Percentiles rank a stretch among this genome's conserved stretches.
Conservation (phyloP, 2,113 vertebrate genomes). For the Otus sunia region DNA sequence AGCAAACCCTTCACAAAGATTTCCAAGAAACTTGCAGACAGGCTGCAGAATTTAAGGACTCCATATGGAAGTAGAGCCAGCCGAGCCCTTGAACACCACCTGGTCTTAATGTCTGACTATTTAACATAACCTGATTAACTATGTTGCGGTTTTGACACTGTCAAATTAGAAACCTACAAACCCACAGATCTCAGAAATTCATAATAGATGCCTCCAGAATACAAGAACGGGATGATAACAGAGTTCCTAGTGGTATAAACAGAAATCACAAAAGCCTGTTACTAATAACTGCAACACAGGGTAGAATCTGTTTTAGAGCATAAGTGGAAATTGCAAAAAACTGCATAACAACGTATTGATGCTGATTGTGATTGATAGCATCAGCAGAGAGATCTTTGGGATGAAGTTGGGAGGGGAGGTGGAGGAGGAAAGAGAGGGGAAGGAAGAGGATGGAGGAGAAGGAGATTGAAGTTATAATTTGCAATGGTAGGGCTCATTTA, state of each 20-base stretch:
- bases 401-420: neutral
- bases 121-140: neutral
- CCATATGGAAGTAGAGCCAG: neutral
- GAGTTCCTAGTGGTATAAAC: neutral
- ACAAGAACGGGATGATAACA: neutral
- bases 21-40: neutral
- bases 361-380: neutral
- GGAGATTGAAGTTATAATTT: neutral
- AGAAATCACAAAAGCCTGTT: neutral
- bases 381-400: neutral
- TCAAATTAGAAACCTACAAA: neutral
- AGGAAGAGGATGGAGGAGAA: neutral
- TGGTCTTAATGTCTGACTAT: neutral
- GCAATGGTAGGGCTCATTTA: neutral
- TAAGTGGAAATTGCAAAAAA: neutral
- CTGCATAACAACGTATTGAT: neutral
- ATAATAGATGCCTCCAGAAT: neutral
- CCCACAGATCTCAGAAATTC: neutral
- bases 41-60: neutral
- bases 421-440: neutral
- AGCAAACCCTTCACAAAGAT: neutral
- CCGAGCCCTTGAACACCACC: neutral
- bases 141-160: neutral
- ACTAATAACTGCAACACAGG: neutral
- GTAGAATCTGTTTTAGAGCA: neutral